These are phyloP conservation scores for Sphaeramia orbicularis DNA, from an alignment of 2,797 vertebrate genomes.

Conservation along the genomic window DNA sequence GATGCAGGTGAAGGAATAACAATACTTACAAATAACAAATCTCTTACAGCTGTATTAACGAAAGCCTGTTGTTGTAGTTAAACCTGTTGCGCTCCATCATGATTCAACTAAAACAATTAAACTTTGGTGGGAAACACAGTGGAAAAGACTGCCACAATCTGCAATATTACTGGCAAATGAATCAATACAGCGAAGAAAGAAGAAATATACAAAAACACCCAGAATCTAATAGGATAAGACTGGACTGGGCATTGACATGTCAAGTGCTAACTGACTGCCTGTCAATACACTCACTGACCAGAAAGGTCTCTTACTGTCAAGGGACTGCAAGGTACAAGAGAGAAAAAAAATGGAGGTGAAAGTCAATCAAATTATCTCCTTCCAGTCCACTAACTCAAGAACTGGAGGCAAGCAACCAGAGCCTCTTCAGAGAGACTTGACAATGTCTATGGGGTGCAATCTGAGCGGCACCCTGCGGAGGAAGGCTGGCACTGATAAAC, in stretches of 20 bases:
- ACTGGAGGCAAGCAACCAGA: constrained; percentile 64
- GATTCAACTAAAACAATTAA: too few relatives aligned
- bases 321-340: constrained; percentile 76
- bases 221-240: constrained; percentile 51
- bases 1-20: constrained; percentile 8
- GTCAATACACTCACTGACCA: constrained; percentile 88
- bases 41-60: background rate
- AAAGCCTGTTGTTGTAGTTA: background rate
- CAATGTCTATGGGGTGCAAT: constrained; percentile 72
- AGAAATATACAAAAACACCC: constrained; percentile 66
- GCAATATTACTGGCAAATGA: constrained; percentile 41
- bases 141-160: constrained; percentile 15
- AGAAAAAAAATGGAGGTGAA: constrained; percentile 70
- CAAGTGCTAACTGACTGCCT: constrained; percentile 85
- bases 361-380: constrained; percentile 89
- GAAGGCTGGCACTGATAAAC: constrained; percentile 66
- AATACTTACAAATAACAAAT: constrained; percentile 10
- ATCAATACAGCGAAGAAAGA: constrained; percentile 60
- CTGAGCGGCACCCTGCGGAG: constrained; percentile 73
- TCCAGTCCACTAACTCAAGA: constrained; percentile 82
- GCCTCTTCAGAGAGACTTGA: constrained; percentile 67
- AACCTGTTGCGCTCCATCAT: background rate
- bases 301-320: constrained; percentile 82
- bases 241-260: constrained; percentile 81
- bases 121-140: background rate